A percentile compares a stretch with the other conserved stretches of the same genome.
These are phyloP conservation scores for Calypte anna DNA, from an alignment of 2,113 vertebrate species.

Conservation along the genomic window DNA sequence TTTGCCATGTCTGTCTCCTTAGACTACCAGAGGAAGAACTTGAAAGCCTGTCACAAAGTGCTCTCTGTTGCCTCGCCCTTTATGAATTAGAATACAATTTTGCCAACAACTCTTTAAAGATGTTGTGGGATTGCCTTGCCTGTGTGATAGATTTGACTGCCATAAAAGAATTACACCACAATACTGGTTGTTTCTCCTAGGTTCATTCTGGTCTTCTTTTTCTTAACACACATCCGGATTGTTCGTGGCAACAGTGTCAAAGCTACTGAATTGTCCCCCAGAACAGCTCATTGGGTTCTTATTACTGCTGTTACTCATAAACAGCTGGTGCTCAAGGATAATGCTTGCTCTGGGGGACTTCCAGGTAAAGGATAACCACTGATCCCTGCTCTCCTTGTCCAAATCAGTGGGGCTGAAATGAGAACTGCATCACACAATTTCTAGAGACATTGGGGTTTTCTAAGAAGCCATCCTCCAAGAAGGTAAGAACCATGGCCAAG, in stretches of 20 bases:
- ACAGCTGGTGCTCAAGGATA: not conserved
- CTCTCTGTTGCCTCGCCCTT: not conserved
- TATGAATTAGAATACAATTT: not conserved
- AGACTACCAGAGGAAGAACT: not conserved
- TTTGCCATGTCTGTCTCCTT: not conserved
- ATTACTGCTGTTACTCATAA: not conserved
- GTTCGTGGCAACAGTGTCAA: not conserved
- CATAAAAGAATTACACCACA: not conserved
- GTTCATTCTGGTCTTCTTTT: not conserved
- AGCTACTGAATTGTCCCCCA: not conserved
- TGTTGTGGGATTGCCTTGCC: not conserved
- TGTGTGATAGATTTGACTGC: not conserved
- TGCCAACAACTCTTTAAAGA: not conserved
- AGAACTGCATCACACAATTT: not conserved
- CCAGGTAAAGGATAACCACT: not conserved
- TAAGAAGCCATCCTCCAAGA: not conserved
- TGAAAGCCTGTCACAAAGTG: not conserved
- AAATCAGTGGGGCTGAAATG: not conserved
- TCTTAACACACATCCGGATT: not conserved
- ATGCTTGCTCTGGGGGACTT: not conserved
- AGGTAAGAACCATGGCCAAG: not conserved
- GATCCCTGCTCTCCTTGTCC: too few relatives aligned
- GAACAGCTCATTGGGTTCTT: not conserved
- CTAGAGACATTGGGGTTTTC: not conserved
- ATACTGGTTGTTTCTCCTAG: not conserved